Base-by-base conservation (phyloP, 2,113 vertebrate genomes). In the Hydropotes inermis region DNA sequence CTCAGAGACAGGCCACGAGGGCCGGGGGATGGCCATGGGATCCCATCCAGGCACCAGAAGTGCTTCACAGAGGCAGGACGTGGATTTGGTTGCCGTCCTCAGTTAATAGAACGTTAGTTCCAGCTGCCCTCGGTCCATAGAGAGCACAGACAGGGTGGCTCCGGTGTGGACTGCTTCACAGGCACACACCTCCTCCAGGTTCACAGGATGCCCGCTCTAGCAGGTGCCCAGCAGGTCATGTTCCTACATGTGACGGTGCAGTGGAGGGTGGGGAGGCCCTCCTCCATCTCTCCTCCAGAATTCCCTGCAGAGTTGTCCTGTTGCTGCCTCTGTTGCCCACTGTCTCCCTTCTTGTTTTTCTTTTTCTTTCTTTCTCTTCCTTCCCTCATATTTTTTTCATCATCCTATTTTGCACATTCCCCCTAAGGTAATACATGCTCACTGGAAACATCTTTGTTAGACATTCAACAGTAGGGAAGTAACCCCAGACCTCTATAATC, bases 101-200 rank as follows among this genome's bases (percentile, higher is more conserved):
- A 19, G 19, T 52, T 60, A 7, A 6, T 33, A 43, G 14, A 8
- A 1, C 58, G 14, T 10, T 36, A 14, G 45, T 27, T 70, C 50
- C 14, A 1, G 36, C 47, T 39, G 57, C 47, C 30, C 3, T 78
- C 11, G 2, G 67, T 25, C 30, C 81, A 3, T 25, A 23, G 7
- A 0, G 47, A 28, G 60, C 5, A 4, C 10, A 47, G 27, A 5
- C 15, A 8, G 1, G 3, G 60, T 0, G 0, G 58, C 88, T n/a
- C 0, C 5, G 4, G 15, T 19, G 58, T 12, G 43, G 33, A 16
- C 39, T n/a, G 50, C 50, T 60, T 7, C 21, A n/a, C 45, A 39
- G 79, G 45, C 23, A 5, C 13, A 3, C 25, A 0, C 27, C 47
- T 39, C 50, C 89, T 78, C 86, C 67, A 57, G 11, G 30, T 50